Evolutionary conservation across 2,888 invertebrate species (phyloP).

Genomic region (Latrodectus hesperus): DNA sequence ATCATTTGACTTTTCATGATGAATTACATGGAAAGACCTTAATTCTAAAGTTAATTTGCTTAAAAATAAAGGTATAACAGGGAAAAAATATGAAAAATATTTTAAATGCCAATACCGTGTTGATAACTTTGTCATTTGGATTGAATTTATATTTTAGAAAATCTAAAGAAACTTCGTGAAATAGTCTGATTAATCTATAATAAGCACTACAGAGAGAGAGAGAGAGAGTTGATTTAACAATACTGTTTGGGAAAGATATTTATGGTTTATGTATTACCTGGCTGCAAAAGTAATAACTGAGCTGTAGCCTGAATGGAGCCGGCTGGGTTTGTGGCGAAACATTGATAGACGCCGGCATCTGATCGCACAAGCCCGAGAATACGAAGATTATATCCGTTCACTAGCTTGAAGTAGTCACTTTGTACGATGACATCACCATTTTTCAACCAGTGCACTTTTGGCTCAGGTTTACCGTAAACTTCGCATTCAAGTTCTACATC

Average conservation of each 20-base stretch:
- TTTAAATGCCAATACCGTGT: too few species aligned
- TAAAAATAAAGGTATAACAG: too few species aligned
- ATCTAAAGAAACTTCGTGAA: too few species aligned
- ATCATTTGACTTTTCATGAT: too few species aligned
- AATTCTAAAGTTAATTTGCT: too few species aligned
- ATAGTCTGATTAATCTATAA: too few species aligned
- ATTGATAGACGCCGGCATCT: constrained; percentile 97
- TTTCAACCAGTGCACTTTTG: constrained; percentile 91
- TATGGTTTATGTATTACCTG: constrained; percentile 79
- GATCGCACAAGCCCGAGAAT: constrained; percentile 90
- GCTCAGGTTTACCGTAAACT: constrained; percentile 88
- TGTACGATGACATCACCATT: constrained; percentile 92
- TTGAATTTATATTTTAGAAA: too few species aligned
- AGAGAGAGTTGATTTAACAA: too few species aligned
- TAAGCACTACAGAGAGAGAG: too few species aligned
- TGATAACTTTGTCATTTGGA: too few species aligned
- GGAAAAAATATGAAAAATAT: too few species aligned
- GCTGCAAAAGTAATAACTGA: constrained; percentile 83
- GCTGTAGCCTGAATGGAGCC: constrained; percentile 90
- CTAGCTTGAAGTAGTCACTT: constrained; percentile 90
- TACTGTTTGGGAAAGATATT: background rate
- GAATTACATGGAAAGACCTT: too few species aligned
- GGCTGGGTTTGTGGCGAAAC: constrained; percentile 88
- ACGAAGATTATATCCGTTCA: constrained; percentile 79
- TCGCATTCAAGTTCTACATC: constrained; percentile 92